Conservation (phyloP, 2,113 vertebrate species). For the Tupaia chinensis region DNA sequence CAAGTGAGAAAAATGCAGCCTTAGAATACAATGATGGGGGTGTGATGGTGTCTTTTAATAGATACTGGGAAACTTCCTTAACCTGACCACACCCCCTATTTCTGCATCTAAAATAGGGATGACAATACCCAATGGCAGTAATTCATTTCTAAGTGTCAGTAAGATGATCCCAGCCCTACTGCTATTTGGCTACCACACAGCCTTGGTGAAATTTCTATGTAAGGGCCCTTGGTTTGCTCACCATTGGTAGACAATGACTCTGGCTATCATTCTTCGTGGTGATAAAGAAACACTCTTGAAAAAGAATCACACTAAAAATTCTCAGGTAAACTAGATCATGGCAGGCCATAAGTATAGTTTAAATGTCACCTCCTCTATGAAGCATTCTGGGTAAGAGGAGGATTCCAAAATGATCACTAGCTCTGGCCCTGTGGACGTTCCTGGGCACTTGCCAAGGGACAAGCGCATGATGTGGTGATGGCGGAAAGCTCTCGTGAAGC, state of each 20-base stretch:
- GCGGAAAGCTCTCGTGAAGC: not conserved
- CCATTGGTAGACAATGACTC: not conserved
- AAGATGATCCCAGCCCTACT: not conserved
- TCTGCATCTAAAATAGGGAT: not conserved
- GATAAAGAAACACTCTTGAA: not conserved
- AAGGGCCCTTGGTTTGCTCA: not conserved
- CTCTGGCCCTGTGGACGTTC: too few relatives aligned
- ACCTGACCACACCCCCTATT: not conserved
- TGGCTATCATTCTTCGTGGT: not conserved
- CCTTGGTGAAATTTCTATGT: not conserved
- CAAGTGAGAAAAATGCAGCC: not conserved
- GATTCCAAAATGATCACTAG: too few relatives aligned
- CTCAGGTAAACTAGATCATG: not conserved
- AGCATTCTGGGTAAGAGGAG: too few relatives aligned
- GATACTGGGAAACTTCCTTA: not conserved
- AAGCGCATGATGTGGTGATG: not conserved
- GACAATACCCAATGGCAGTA: not conserved
- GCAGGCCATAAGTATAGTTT: not conserved
- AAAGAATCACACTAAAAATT: not conserved
- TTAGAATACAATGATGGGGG: not conserved
- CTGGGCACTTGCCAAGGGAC: too few relatives aligned
- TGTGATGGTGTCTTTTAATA: not conserved
- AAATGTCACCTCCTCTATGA: not conserved
- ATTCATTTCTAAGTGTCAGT: not conserved
- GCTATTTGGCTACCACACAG: not conserved